A percentile compares a stretch with the other conserved stretches of the same genome.
Evolutionary conservation across 1,140 invertebrate genomes (phyloP).

Genomic region (Rhopalosiphum padi): DNA sequence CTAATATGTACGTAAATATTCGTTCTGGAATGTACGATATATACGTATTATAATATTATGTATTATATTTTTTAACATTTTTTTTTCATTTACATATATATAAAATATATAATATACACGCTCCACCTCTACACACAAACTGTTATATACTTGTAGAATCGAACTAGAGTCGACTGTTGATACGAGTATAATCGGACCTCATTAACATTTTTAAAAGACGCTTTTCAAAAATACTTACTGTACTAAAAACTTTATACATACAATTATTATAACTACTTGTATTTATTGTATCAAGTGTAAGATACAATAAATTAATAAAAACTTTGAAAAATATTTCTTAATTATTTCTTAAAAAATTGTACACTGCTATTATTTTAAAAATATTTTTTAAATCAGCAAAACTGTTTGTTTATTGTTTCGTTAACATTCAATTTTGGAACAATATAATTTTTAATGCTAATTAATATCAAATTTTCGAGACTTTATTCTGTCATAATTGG

Average conservation of each 20-base stretch:
- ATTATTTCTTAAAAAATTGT: too few species aligned
- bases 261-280: neutral
- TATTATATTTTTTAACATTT: neutral
- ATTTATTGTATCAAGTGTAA: neutral
- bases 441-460: too few species aligned
- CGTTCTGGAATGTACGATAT: neutral
- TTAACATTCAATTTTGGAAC: too few species aligned
- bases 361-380: too few species aligned
- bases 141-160: neutral
- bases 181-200: neutral
- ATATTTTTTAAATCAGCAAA: too few species aligned
- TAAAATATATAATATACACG: neutral
- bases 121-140: neutral
- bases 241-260: neutral
- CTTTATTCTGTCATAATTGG: too few species aligned
- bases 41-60: neutral
- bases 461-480: too few species aligned
- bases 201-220: neutral
- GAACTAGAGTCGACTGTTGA: neutral
- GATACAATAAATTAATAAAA: too few species aligned
- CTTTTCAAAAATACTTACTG: neutral
- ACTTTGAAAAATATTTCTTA: too few species aligned
- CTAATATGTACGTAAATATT: neutral
- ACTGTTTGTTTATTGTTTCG: too few species aligned
- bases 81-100: too few species aligned